phyloP scores from a whole-genome alignment of 2,113 vertebrate genomes.

The Talpa occidentalis region DNA sequence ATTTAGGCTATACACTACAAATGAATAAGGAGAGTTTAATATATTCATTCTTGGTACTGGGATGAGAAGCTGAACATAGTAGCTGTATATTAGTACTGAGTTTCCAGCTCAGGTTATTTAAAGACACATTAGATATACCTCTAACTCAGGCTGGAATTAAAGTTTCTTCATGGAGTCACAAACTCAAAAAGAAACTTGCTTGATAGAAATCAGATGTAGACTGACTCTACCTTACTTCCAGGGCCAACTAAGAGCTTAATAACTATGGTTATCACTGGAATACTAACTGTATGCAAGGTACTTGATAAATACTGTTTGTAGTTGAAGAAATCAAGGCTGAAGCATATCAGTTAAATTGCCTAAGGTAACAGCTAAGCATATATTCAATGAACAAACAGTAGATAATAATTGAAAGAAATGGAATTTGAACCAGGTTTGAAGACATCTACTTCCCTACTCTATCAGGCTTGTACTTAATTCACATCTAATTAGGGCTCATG shows the following conservation, averaged over 20 bases:
- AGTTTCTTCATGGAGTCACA: slow-evolving; percentile 22
- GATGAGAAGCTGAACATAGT: neutral
- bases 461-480: neutral
- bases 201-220: neutral
- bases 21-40: neutral
- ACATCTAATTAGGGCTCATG: neutral
- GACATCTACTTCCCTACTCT: neutral
- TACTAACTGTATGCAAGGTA: neutral
- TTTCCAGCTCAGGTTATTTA: neutral
- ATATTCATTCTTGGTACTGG: neutral
- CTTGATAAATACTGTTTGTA: neutral
- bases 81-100: neutral
- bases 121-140: neutral
- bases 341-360: neutral
- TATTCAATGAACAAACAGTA: neutral
- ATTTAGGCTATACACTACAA: neutral
- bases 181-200: slow-evolving; percentile 10
- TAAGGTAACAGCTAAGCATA: neutral
- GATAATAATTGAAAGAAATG: neutral
- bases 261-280: slow-evolving; percentile 4
- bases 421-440: slow-evolving; percentile 17
- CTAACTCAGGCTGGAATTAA: neutral
- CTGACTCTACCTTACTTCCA: neutral
- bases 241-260: neutral
- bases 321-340: neutral